Base-by-base conservation (phyloP, 2,888 invertebrate genomes). In the Drosophila monieri region DNA sequence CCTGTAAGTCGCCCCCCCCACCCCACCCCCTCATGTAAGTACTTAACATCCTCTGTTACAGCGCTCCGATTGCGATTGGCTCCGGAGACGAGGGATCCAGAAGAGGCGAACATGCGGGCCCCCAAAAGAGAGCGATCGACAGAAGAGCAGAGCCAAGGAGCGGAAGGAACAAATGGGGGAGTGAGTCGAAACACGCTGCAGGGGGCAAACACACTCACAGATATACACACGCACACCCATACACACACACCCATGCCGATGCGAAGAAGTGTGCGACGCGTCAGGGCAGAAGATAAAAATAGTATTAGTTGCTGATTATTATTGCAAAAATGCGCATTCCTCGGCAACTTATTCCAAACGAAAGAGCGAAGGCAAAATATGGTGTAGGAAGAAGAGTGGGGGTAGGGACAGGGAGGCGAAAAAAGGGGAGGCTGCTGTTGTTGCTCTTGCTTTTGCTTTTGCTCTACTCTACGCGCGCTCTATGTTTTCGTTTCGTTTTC, bases 261-360 rank as follows among this genome's bases (percentile, higher is more conserved):
- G 27, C 27, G 27, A n/a, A 57, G 23, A 39, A 27, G 46, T 55
- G 60, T 51, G 53, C 54, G 53, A 76, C 73, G 69, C 78, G 65
- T 74, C 84, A 84, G 86, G 77, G 66, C 76, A 76, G 72, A 74
- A 85, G 89, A 88, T 88, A 88, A 88, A 88, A 88, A 88, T 88
- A 88, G 88, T 85, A 88, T 87, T 88, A 75, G 85, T 88, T 78
- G 81, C 89, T 88, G 87, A 88, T 88, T 89, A 89, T 89, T 88
- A 88, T 88, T 89, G 85, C 87, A 88, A 88, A 88, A 89, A 88
- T 87, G 78, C 88, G 88, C 88, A 89, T 89, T 88, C 81, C 84
- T 74, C 70, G 65, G 74, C 74, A 61, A 74, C 78, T 84, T 86
- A 80, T 80, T 86, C 81, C 76, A 78, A 78, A 60, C 37, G 30